Conservation (phyloP, 2,797 vertebrate genomes). For the Poeciliopsis infans region DNA sequence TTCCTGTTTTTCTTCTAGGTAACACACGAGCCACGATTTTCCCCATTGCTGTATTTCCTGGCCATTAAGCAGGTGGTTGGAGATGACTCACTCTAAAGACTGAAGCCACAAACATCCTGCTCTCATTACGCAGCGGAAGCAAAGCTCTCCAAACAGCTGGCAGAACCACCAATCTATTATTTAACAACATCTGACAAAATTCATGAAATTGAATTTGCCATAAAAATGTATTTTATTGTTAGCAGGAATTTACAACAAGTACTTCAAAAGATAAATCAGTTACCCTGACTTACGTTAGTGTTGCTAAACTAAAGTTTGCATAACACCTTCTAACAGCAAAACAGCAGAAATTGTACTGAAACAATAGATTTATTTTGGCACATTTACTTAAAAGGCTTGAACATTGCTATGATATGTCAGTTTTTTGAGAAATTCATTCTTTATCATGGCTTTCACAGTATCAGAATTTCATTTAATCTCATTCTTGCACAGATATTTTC, state of each 20-base stretch:
- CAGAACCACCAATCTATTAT: slow-evolving; percentile 27
- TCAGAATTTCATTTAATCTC: not conserved
- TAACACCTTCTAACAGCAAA: too few relatives aligned
- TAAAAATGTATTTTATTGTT: not conserved
- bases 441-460: not conserved
- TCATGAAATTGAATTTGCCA: not conserved
- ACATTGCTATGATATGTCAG: not conserved
- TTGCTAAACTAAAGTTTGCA: not conserved
- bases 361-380: too few relatives aligned
- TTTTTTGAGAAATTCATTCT: not conserved
- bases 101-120: slow-evolving; percentile 39
- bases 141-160: slow-evolving; percentile 40
- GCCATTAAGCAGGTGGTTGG: slow-evolving; percentile 54
- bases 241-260: slow-evolving; percentile 3
- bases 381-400: not conserved
- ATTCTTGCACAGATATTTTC: slow-evolving; percentile 23
- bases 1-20: slow-evolving; percentile 22
- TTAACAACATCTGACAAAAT: slow-evolving; percentile 5
- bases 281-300: too few relatives aligned
- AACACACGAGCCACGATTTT: slow-evolving; percentile 3
- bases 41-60: slow-evolving; percentile 25
- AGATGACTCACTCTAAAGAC: slow-evolving; percentile 42
- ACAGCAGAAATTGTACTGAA: too few relatives aligned
- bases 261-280: not conserved
- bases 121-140: slow-evolving; percentile 42